phyloP scores from a whole-genome alignment of 2,113 vertebrate genomes.

The Cariama cristata region DNA sequence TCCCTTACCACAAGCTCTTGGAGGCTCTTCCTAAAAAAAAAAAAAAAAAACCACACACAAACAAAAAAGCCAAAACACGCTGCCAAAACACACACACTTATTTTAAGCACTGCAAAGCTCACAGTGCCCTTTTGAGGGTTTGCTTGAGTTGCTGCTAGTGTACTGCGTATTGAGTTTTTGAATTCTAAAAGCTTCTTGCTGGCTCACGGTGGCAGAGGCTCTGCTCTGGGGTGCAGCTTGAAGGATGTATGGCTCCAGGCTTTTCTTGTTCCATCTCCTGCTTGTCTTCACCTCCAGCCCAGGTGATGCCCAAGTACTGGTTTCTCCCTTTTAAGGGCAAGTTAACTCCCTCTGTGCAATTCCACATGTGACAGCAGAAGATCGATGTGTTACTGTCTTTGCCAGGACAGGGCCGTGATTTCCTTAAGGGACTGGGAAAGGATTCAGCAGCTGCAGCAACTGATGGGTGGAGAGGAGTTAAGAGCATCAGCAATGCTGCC shows the following conservation, averaged over 20 bases:
- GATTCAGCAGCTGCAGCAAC: not conserved
- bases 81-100: too few species aligned
- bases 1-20: not conserved
- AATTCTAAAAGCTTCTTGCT: not conserved
- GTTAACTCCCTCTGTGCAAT: not conserved
- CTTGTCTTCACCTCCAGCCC: not conserved
- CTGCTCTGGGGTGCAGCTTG: not conserved
- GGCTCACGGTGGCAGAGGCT: not conserved
- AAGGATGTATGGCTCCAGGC: not conserved
- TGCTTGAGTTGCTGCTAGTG: not conserved
- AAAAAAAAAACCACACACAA: too few species aligned
- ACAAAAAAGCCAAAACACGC: too few species aligned
- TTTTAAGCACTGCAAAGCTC: not conserved
- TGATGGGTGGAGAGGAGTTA: not conserved
- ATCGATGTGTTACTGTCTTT: not conserved
- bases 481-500: fast-evolving
- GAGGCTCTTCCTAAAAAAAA: not conserved
- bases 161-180: too few species aligned
- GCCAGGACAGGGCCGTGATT: not conserved
- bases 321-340: not conserved
- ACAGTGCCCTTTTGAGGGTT: not conserved
- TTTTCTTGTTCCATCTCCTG: not conserved
- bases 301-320: not conserved
- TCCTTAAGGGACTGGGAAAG: not conserved
- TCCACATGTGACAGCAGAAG: too few species aligned